Base-by-base conservation (phyloP, 2,113 vertebrate genomes). In the Sceloporus tristichus region DNA sequence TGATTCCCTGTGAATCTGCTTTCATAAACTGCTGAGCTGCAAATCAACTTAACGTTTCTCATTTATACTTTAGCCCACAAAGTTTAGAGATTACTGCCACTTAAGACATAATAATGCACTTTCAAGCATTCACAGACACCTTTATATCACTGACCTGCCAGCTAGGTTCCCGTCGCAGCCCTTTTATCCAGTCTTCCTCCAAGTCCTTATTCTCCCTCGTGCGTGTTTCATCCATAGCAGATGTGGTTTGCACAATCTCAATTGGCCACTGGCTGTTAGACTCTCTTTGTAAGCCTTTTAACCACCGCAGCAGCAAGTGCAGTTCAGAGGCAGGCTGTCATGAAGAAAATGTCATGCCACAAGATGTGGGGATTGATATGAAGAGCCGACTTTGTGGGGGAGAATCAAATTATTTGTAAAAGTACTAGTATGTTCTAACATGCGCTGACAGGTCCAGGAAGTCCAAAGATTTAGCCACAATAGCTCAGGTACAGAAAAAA, bases 341-440 rank as follows among this genome's bases (percentile, higher is more conserved):
- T 96, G 94, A 97, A 97, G 95, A 93, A 97, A 97, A 97, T 96
- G 97, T 98, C 97, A 97, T 96, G 97, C 96, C 94, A 96, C 88
- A 94, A 93, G 93, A 92, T 88, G 95, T 86, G 84, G 89, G 96
- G 96, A 95, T 93, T 89, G 91, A 95, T 97, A 97, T 87, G 91
- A 96, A 95, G 92, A 96, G 95, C 94, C 96, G 95, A 94, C 95
- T 94, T 2, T 68, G 93, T 95, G 92, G 93, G 91, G 87, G 38
- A 40, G 65, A 74, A 19, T 38, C 3, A 25, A 68, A 77, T 8
- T 34, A 38, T 13, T 62, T 62, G 14, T 62, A 91, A 88, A 91
- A 91, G 92, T 29, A 86, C 80, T 90, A 89, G 92, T 92, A 81
- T 85, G 82, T 90, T 95, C 93, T 94, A 96, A 96, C 94, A 96